These are phyloP conservation scores for Pycnonotus jocosus DNA, from an alignment of 2,113 vertebrate species.

Conservation along the genomic window DNA sequence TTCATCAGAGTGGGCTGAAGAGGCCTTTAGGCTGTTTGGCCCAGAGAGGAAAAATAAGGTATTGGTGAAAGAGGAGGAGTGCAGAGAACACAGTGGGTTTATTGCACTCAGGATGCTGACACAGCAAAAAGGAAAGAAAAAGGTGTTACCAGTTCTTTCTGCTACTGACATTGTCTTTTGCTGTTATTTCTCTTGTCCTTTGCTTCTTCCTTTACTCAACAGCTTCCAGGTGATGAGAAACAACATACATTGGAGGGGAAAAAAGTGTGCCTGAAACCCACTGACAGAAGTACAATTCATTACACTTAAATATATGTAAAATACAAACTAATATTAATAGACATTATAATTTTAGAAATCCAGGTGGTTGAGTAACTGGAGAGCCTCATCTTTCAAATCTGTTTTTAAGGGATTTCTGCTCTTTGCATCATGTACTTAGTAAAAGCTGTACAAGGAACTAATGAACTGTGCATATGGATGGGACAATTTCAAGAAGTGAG, in stretches of 20 bases:
- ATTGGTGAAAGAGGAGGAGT: neutral
- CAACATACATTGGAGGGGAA: accelerated
- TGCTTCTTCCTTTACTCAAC: neutral
- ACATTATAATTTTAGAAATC: neutral
- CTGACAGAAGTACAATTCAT: neutral
- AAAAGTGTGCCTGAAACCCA: neutral
- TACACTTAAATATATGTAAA: neutral
- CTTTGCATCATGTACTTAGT: neutral
- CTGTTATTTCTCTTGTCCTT: neutral
- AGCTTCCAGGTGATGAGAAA: neutral
- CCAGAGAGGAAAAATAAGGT: neutral
- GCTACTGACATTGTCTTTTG: neutral
- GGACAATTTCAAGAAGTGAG: neutral
- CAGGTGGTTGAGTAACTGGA: neutral
- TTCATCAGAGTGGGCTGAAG: neutral
- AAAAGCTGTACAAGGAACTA: neutral
- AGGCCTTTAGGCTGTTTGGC: neutral
- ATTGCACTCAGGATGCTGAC: neutral
- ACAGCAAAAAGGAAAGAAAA: neutral
- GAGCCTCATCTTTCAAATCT: neutral
- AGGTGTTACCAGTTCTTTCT: neutral
- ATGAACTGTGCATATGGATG: neutral
- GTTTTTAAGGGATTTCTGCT: neutral
- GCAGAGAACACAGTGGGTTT: neutral
- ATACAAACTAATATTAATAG: neutral